Base-by-base conservation (phyloP, 2,888 invertebrate genomes). In the Embidobia sp. region DNA sequence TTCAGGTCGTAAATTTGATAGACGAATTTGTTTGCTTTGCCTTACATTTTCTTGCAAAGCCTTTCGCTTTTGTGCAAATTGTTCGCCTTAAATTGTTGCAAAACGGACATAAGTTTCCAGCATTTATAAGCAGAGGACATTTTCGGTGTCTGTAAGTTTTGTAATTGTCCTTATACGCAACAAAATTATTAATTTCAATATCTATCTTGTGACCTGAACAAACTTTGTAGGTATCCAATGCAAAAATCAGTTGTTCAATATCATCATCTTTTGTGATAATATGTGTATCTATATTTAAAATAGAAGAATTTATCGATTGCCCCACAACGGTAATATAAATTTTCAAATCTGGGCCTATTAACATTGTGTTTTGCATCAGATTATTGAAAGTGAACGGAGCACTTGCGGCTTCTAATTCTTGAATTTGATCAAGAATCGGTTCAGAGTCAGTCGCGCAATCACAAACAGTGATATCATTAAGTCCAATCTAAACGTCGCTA, bases 271-370 rank as follows among this genome's bases (percentile, higher is more conserved):
- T 51, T 35, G 3, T 13, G 35, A 51, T 35, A 15, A 8, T 19
- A 6, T 19, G 33, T 13, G 33, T 22, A 8, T 35, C 15, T 19
- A 4, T 18, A 10, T 35, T 15, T 10, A 51, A 51, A 1, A 19
- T 2, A 7, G 7, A 7, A 35, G 6, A 22, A 13, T 51, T n/a
- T 2, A 35, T 15, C 10, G 42, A n/a, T 42, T 57, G 27, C 19
- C 57, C 57, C 29, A 57, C 29, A 11, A 40, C 16, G 1, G 16
- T 29, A 40, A 57, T 29, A 11, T 42, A 8, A 57, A 29, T 42
- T 15, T 57, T 40, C 18, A 57, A 57, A 42, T 57, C 31, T 2
- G 57, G 29, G 1, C 18, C 57, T 5, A 57, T 11, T 27, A 57
- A 11, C n/a, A n/a, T n/a, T n/a, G n/a, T n/a, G n/a, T n/a, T n/a